Evolutionary conservation across 2,113 vertebrate genomes (phyloP).

Genomic region (Heptranchias perlo): DNA sequence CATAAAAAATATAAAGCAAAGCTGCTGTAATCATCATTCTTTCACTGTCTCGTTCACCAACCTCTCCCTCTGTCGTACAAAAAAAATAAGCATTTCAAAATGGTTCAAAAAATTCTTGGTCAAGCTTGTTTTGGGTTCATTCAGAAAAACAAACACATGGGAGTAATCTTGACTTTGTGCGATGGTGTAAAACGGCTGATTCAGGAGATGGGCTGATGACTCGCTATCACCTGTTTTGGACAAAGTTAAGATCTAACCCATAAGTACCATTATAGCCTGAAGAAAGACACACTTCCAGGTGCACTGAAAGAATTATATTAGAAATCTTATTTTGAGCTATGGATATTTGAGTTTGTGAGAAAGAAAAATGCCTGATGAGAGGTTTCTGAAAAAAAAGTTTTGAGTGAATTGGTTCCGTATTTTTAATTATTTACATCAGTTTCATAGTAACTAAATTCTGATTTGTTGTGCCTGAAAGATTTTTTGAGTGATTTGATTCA

Average conservation of each 20-base stretch:
- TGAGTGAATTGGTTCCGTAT: background rate
- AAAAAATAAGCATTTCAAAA: background rate
- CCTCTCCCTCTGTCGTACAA: background rate
- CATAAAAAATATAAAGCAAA: background rate
- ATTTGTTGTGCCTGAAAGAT: background rate
- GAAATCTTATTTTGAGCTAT: background rate
- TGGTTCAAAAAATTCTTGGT: background rate
- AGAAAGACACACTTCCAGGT: background rate
- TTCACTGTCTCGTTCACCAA: background rate
- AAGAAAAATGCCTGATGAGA: background rate
- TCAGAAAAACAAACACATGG: background rate
- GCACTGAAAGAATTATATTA: background rate
- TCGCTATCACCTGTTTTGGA: background rate
- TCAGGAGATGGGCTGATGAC: background rate
- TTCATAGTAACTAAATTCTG: background rate
- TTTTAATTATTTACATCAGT: background rate
- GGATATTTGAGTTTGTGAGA: background rate
- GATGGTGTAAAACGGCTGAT: background rate
- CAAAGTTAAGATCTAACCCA: background rate
- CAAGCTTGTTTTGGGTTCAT: background rate
- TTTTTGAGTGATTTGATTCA: slow-evolving; percentile 6
- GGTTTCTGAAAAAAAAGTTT: background rate
- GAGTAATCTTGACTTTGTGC: background rate
- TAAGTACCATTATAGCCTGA: background rate
- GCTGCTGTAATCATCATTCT: background rate